Conservation (phyloP, 1,140 invertebrate species). For the Drosophila nigrodunni region DNA sequence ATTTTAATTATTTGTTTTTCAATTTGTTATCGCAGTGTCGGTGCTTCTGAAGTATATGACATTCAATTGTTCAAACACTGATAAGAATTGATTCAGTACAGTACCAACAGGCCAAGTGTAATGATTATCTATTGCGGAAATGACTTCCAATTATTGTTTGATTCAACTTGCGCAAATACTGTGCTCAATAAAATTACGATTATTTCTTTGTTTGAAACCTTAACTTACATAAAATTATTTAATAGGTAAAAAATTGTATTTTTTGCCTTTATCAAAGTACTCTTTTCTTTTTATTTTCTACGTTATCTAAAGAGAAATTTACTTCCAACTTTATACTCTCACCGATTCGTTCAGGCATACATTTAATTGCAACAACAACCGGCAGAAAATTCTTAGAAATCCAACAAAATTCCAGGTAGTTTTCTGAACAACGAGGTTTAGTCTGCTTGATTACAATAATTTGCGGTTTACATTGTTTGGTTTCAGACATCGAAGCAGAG, state of each 20-base stretch:
- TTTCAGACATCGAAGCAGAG: slow-evolving; percentile 10
- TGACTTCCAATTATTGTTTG: background rate
- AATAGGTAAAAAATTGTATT: background rate
- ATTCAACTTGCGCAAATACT: background rate
- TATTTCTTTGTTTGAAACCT: background rate
- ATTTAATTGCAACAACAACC: slow-evolving; percentile 19
- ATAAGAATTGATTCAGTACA: slow-evolving; percentile 41
- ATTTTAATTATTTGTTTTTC: slow-evolving; percentile 4
- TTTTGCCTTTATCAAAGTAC: too few relatives aligned
- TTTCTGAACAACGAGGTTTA: slow-evolving; percentile 7
- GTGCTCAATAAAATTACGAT: background rate
- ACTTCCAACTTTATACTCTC: slow-evolving; percentile 11
- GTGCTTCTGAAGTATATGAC: slow-evolving; percentile 11
- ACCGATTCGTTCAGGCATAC: slow-evolving; percentile 15
- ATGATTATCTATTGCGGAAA: slow-evolving; percentile 42
- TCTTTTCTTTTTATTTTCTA: too few relatives aligned
- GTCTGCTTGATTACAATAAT: slow-evolving; percentile 40
- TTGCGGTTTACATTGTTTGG: slow-evolving; percentile 44
- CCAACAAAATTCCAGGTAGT: slow-evolving; percentile 34
- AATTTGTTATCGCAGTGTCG: slow-evolving; percentile 9
- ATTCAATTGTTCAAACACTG: slow-evolving; percentile 32
- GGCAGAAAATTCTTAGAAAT: slow-evolving; percentile 35
- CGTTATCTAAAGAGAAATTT: background rate
- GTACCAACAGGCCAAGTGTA: background rate
- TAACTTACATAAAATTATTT: background rate